These are phyloP conservation scores for Mugil cephalus DNA, from an alignment of 2,113 vertebrate species.

Conservation along the genomic window DNA sequence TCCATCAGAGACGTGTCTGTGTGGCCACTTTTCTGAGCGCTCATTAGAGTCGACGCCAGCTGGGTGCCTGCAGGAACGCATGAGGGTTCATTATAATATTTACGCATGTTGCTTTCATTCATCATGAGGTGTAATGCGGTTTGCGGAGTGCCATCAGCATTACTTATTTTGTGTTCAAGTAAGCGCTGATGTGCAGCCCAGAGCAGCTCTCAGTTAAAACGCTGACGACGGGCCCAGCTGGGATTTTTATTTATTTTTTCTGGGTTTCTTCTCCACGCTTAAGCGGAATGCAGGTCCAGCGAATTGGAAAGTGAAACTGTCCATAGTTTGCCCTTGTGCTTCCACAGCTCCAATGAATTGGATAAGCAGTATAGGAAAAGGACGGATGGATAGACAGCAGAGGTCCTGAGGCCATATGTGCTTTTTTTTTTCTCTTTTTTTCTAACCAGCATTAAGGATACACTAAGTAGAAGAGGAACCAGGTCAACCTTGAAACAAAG, in stretches of 20 bases:
- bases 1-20: conserved; percentile 51
- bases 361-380: not conserved
- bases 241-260: not conserved
- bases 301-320: not conserved
- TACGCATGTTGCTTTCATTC: conserved; percentile 47
- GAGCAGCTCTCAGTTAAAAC: not conserved
- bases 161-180: conserved; percentile 28
- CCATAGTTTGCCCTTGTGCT: too few relatives aligned
- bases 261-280: not conserved
- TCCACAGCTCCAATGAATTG: not conserved
- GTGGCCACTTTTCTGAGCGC: conserved; percentile 42
- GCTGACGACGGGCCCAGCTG: not conserved
- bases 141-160: conserved; percentile 35
- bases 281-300: not conserved
- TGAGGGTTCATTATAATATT: conserved; percentile 57
- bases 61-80: conserved; percentile 52
- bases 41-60: conserved; percentile 57
- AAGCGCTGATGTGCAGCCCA: conserved; percentile 1
- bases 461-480: conserved; percentile 31
- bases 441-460: not conserved
- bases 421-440: not conserved
- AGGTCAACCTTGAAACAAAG: conserved; percentile 43
- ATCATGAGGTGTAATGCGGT: conserved; percentile 40
- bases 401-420: conserved; percentile 7
- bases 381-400: conserved; percentile 1